These are phyloP conservation scores for Thrips palmi DNA, from an alignment of 1,140 invertebrate genomes.

Conservation along the genomic window DNA sequence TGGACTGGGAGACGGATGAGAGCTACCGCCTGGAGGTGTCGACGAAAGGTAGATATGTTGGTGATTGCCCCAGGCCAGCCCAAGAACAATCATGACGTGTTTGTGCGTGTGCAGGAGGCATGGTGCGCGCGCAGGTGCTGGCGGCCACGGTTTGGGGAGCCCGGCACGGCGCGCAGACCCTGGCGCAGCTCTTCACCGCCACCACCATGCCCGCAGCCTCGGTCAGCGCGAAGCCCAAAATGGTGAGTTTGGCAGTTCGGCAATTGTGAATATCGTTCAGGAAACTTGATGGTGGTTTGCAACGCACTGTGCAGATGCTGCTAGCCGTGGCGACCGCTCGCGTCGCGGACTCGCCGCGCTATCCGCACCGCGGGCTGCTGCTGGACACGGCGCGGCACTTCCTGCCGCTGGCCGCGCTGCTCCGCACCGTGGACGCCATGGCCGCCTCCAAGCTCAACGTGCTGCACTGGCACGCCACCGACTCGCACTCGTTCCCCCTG, in stretches of 20 bases:
- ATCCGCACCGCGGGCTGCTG: constrained; percentile 43
- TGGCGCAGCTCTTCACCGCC: constrained; percentile 38
- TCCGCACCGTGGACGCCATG: constrained; percentile 56
- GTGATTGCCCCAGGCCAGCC: not conserved
- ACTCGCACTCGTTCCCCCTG: constrained; percentile 67
- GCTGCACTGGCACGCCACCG: constrained; percentile 72
- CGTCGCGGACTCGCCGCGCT: constrained; percentile 23
- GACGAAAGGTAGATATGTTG: constrained; percentile 26
- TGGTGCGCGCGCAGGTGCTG: constrained; percentile 24
- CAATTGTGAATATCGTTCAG: no score
- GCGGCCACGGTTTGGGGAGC: constrained; percentile 51
- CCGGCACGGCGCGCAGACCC: constrained; percentile 54
- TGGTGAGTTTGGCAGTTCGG: constrained; percentile 5
- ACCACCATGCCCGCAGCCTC: no score
- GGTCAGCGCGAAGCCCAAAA: constrained; percentile 14
- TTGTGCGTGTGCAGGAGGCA: not conserved
- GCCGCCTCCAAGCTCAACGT: constrained; percentile 63
- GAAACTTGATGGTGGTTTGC: not conserved
- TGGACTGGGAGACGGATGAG: constrained; percentile 44
- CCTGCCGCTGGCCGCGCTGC: constrained; percentile 44
- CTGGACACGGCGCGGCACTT: constrained; percentile 62
- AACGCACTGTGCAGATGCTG: constrained; percentile 21
- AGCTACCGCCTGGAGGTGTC: constrained; percentile 35
- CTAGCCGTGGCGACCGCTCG: constrained; percentile 18
- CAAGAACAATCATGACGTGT: not conserved